Conservation (phyloP, 2,113 vertebrate genomes). For the Channa argus region DNA sequence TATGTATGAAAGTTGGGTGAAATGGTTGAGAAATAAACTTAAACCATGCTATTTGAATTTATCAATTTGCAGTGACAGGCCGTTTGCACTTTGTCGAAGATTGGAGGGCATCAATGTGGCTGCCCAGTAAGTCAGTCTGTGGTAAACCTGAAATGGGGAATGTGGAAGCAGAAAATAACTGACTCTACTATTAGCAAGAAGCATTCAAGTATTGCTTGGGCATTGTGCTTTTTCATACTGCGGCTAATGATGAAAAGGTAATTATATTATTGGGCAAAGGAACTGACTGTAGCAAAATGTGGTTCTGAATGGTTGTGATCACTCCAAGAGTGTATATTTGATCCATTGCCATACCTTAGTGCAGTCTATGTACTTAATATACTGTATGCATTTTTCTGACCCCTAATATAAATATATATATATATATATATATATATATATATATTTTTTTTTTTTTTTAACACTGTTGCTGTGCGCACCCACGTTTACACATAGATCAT, state of each 20-base stretch:
- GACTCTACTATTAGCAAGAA: background rate
- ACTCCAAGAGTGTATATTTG: background rate
- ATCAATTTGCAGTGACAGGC: too few species aligned
- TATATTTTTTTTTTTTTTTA: too few species aligned
- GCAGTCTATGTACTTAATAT: too few species aligned
- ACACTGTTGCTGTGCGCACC: too few species aligned
- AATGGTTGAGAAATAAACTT: background rate
- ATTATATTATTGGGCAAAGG: constrained; percentile 33
- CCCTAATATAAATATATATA: too few species aligned
- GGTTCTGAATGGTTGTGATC: background rate
- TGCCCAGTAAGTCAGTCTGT: background rate
- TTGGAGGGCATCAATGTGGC: too few species aligned
- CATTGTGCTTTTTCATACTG: background rate
- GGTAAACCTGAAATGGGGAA: background rate
- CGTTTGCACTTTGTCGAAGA: too few species aligned
- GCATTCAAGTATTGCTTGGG: background rate
- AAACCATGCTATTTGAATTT: too few species aligned
- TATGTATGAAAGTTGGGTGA: too few species aligned
- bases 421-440: too few species aligned
- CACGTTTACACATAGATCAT: background rate
- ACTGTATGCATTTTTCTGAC: too few species aligned
- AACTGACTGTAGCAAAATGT: background rate
- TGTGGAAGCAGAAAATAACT: background rate
- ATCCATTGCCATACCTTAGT: background rate
- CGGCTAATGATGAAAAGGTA: constrained; percentile 23